These are phyloP conservation scores for Ernsta delagoae DNA, from an alignment of 2,888 invertebrate species.

Conservation along the genomic window DNA sequence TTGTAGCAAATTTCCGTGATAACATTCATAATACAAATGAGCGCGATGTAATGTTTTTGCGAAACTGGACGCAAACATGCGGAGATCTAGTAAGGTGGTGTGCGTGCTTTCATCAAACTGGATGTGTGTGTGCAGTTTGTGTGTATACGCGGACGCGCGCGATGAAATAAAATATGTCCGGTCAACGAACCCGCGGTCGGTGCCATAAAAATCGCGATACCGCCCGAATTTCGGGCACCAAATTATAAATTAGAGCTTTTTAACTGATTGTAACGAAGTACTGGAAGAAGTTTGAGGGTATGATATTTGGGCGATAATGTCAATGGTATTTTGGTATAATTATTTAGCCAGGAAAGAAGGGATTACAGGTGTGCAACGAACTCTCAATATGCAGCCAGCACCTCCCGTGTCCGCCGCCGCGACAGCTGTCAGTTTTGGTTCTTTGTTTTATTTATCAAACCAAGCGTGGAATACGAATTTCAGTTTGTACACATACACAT, in stretches of 20 bases:
- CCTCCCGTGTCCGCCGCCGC: constrained; percentile 55
- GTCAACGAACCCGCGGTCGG: constrained; percentile 82
- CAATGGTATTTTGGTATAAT: constrained; percentile 47
- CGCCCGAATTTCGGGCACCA: constrained; percentile 78
- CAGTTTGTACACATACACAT: constrained; percentile 13
- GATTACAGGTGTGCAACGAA: constrained; percentile 64
- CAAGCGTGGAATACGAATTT: constrained; percentile 34
- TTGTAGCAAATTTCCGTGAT: constrained; percentile 60
- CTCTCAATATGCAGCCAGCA: constrained; percentile 65
- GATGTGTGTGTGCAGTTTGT: constrained; percentile 71
- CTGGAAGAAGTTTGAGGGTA: constrained; percentile 7
- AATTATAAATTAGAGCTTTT: constrained; percentile 53
- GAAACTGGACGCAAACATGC: constrained; percentile 75
- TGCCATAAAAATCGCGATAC: constrained; percentile 84
- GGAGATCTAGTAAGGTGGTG: constrained; percentile 63
- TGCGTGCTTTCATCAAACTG: constrained; percentile 60
- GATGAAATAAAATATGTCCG: constrained; percentile 85
- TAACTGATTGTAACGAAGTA: constrained; percentile 29
- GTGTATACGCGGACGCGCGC: constrained; percentile 84
- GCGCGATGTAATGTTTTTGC: constrained; percentile 71
- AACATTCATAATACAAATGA: constrained; percentile 70
- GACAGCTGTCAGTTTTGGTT: constrained; percentile 57
- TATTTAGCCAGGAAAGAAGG: constrained; percentile 52
- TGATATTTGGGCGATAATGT: constrained; percentile 10
- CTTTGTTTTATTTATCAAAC: constrained; percentile 46